Evolutionary conservation across 2,113 vertebrate genomes (phyloP), one percentile per base, ranked within the genome.

Genomic region (Psophia crepitans): DNA sequence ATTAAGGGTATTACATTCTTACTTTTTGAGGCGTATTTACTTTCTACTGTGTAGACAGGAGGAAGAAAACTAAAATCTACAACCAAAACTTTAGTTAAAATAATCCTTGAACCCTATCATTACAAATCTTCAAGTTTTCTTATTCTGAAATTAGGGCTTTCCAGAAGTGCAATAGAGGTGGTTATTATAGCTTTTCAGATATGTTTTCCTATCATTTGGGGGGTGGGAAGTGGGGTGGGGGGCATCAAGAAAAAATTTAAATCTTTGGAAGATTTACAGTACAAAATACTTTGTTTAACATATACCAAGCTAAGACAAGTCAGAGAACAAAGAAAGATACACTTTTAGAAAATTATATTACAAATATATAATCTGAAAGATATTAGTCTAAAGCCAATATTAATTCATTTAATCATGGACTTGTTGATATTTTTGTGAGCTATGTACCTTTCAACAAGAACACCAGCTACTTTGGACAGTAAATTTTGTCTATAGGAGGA

Each of bases 161-260:
- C 41, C 35, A 58, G 26, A 70, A 80, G 48, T 13, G 6, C 11
- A 41, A 28, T 8, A 69, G 2, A 2, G 5, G 5, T 30, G 58
- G 5, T 30, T 82, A 46, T n/a, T 17, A 49, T 8, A 60, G 37
- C 17, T 64, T 82, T 79, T 89, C 39, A 70, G 68, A 64, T 26
- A 12, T 33, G 2, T 0, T 76, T 91, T 79, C 14, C 12, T 49
- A 46, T 18, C 5, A 37, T 71, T 46, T 75, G 2, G 2, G 32
- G 11, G 3, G 2, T 69, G 8, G 1, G 2, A 3, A 37, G 5
- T 13, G 9, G 11, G 1, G 2, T 6, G 1, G 2, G 2, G 6
- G 1, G 2, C 18, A 35, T 5, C 39, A 75, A 43, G 0, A 68
- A 58, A 53, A 39, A 43, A 6, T 1, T 2, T 6, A 49, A 73